Conservation (phyloP, 2,888 invertebrate species). For the Stenolophus ochropezus region DNA sequence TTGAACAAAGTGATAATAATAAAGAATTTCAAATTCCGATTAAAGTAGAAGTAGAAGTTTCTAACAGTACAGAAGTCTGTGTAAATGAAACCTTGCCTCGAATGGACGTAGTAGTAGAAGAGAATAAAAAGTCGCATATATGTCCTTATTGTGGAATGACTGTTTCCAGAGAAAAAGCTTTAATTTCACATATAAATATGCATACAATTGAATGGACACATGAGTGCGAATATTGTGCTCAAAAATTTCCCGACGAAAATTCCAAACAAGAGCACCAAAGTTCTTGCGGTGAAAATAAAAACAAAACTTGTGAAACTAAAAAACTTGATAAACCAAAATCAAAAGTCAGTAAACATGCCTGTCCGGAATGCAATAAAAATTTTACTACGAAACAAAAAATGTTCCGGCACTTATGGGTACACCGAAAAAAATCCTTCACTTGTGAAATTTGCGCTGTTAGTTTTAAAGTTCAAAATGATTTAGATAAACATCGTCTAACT, state of each 20-base stretch:
- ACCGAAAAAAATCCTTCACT: conserved; percentile 72
- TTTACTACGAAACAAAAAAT: conserved; percentile 74
- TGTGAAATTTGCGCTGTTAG: conserved; percentile 72
- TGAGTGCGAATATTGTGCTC: conserved; percentile 74
- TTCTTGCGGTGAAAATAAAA: conserved; percentile 64
- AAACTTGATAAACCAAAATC: conserved; percentile 40
- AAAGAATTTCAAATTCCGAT: conserved; percentile 17
- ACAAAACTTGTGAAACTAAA: neutral
- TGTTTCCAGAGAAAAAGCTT: conserved; percentile 72
- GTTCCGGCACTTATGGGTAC: conserved; percentile 73
- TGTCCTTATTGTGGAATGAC: conserved; percentile 72
- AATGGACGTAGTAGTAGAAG: conserved; percentile 62
- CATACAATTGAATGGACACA: conserved; percentile 67
- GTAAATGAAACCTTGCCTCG: conserved; percentile 66
- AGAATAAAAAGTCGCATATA: conserved; percentile 69
- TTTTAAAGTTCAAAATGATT: conserved; percentile 70
- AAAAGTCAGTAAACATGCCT: conserved; percentile 72
- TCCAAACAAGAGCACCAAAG: conserved; percentile 71
- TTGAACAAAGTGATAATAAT: neutral
- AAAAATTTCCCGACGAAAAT: conserved; percentile 72
- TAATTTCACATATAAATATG: conserved; percentile 70
- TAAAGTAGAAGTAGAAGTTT: conserved; percentile 58
- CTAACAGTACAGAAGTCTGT: conserved; percentile 65
- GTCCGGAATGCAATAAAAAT: conserved; percentile 72
- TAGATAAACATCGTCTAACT: conserved; percentile 71